phyloP scores from a whole-genome alignment of 2,888 invertebrate genomes.

The Entomobrya multifasciata region DNA sequence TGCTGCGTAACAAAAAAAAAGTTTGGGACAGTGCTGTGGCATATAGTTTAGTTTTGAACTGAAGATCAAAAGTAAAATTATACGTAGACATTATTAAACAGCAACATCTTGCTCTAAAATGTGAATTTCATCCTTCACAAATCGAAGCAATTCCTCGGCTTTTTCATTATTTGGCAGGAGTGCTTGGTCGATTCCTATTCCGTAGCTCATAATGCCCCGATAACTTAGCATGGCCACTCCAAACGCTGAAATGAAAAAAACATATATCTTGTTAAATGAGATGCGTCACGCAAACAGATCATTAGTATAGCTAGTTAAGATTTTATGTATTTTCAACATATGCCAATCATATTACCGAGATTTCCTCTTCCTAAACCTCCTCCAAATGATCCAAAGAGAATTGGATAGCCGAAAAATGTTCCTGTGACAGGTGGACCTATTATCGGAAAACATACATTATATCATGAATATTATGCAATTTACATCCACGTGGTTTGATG shows the following conservation, averaged over 20 bases:
- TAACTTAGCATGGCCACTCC: constrained; percentile 75
- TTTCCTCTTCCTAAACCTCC: constrained; percentile 72
- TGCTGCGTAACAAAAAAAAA: background rate
- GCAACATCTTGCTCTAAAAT: constrained; percentile 66
- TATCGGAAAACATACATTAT: no score
- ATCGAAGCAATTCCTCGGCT: constrained; percentile 70
- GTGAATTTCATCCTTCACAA: constrained; percentile 69
- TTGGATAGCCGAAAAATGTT: constrained; percentile 70
- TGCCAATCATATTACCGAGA: constrained; percentile 55
- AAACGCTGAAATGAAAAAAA: constrained; percentile 56
- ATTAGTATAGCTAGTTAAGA: background rate
- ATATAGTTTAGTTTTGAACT: background rate
- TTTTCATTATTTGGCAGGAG: constrained; percentile 65
- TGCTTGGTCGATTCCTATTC: constrained; percentile 73
- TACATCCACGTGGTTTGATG: no score
- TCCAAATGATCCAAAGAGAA: constrained; percentile 71
- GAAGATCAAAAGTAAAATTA: background rate
- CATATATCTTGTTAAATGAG: background rate
- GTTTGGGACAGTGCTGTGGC: background rate
- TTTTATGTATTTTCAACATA: background rate
- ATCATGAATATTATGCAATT: no score
- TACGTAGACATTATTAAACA: background rate
- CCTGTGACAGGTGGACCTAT: constrained; percentile 69
- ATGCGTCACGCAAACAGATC: background rate
- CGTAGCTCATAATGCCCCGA: constrained; percentile 64